Evolutionary conservation across 2,888 invertebrate genomes (phyloP), one percentile per base, ranked within the genome.

Genomic region (Andrena dorsata): DNA sequence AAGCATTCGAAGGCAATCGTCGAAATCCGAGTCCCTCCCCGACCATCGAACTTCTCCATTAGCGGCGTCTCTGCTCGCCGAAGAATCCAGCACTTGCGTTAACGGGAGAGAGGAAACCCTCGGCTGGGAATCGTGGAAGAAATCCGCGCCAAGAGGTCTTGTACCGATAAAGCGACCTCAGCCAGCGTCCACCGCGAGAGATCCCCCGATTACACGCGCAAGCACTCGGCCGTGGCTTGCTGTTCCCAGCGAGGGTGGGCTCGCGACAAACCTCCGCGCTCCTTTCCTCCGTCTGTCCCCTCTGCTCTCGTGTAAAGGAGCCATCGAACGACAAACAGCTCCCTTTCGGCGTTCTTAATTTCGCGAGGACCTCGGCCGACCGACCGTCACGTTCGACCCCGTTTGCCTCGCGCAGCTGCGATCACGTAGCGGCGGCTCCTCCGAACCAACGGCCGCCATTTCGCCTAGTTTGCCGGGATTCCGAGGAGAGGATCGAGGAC

Each of bases 351-450:
- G 70, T 74, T 78, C 77, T 84, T 82, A 82, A 86, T 86, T 83
- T 84, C 68, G 20, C 80, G 75, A 30, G 47, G 60, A 71, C 13
- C 65, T 28, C 16, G 61, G 30, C n/a, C 32, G 41, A n/a, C 28
- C 20, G 35, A 79, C 61, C 74, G 83, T 86, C 87, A 87, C 86
- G 85, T 86, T 83, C 83, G 87, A 85, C 87, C 87, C 61, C 66
- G 65, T 82, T 86, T 5, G 13, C 41, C 63, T 13, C 63, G 26
- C 26, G 28, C 51, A 28, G 68, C 20, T 58, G 49, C 68, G 75
- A 80, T 82, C 84, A 80, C 82, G 82, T 82, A 71, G 41, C 72
- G 13, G 23, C 3, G 28, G 41, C 56, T 56, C 28, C 49, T 49
- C 26, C 16, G 35, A 69, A 79, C 56, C 53, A 56, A 23, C 23